Evolutionary conservation across 2,797 vertebrate genomes (phyloP), one percentile per base, ranked within the genome.

Genomic region (Parotocinclus haroldoi): DNA sequence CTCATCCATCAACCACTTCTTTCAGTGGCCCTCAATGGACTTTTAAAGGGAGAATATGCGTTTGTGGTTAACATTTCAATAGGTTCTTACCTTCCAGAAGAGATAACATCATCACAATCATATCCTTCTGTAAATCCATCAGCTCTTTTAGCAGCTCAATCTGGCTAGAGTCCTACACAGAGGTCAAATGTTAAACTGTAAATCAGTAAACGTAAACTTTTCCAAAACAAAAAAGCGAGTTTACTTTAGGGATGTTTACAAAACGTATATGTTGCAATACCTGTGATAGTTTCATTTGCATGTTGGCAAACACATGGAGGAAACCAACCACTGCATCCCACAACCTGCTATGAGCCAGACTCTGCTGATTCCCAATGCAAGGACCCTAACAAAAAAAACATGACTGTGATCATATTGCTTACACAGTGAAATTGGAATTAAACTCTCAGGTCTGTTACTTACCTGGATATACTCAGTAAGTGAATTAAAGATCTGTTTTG

Each of bases 381-480:
- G 93, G 93, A 1, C 93, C 93, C 93, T 94, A 60, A 64, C 51
- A 46, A 48, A 72, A 67, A 70, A 46, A 37, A 18, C 9, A 57
- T 1, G n/a, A 10, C 9, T 10, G 12, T 14, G 27, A n/a, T 12
- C 10, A 13, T 48, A 7, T n/a, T 44, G 42, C 27, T 27, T 2
- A 27, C 5, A 27, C 2, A 27, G 27, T 27, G 27, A 2, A 27
- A 27, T 2, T 5, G 27, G 2, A 27, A 27, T 27, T 27, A 27
- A 2, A 27, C 27, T 27, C 2, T 27, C 27, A 27, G 27, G 27
- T 27, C 27, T 27, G 2, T 2, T 27, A 27, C 27, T 27, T 87
- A 98, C 96, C 93, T 98, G 96, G 76, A 99, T 99, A 54, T 98
- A 98, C 86, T 99, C 96, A 76, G 96, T 99, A 68, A 99, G 92